These are phyloP conservation scores for Gymnarchus niloticus DNA, from an alignment of 2,113 vertebrate species.

Conservation along the genomic window DNA sequence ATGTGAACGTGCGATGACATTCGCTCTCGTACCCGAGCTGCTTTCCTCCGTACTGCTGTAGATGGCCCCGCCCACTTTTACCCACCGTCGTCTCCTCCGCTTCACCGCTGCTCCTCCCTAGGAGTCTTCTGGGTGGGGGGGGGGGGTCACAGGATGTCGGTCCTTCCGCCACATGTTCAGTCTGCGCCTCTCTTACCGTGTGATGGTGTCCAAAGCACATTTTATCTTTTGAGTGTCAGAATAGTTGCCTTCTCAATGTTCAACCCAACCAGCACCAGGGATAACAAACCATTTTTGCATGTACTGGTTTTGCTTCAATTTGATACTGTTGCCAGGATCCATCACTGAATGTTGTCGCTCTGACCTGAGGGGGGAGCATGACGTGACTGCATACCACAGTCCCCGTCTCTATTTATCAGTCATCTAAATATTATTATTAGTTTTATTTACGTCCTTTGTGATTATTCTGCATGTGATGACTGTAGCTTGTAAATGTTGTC, in stretches of 20 bases:
- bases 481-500: slow-evolving; percentile 85
- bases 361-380: background rate
- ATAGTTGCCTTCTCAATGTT: background rate
- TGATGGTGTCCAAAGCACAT: slow-evolving; percentile 20
- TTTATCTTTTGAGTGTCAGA: slow-evolving; percentile 20
- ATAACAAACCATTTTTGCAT: background rate
- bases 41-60: background rate
- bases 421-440: too few relatives aligned
- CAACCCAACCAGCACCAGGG: background rate
- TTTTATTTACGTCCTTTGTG: slow-evolving; percentile 57
- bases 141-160: background rate
- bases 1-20: background rate
- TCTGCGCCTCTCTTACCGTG: background rate
- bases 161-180: background rate
- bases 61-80: background rate
- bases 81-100: background rate
- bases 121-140: too few relatives aligned
- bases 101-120: background rate
- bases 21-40: background rate
- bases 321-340: background rate
- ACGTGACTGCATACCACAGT: background rate
- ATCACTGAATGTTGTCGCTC: background rate
- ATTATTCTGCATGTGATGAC: slow-evolving; percentile 85
- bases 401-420: slow-evolving; percentile 37
- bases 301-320: slow-evolving; percentile 27